A percentile compares a stretch with the other conserved stretches of the same genome.
Conservation (phyloP, 2,888 invertebrate genomes). For the Troides oblongomaculatus region DNA sequence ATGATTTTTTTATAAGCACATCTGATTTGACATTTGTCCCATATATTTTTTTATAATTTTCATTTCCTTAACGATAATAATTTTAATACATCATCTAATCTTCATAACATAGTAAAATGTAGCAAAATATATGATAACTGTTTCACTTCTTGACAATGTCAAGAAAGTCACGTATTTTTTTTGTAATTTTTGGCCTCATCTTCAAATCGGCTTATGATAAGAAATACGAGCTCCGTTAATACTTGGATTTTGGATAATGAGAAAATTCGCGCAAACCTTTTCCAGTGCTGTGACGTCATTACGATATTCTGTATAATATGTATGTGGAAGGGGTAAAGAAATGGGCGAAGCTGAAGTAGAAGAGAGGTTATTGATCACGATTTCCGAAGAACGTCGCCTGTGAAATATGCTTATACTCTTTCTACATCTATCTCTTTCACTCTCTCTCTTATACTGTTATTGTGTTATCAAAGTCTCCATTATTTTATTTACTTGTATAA, state of each 20-base stretch:
- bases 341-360: too few species aligned
- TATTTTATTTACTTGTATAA: too few species aligned
- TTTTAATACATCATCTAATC: constrained; percentile 1
- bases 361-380: too few species aligned
- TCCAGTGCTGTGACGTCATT: neutral
- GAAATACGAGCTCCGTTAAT: neutral
- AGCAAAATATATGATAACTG: constrained; percentile 7
- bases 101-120: constrained; percentile 10
- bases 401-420: too few species aligned
- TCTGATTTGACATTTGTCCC: too few species aligned
- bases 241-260: constrained; percentile 1
- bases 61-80: neutral
- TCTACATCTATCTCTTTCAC: too few species aligned
- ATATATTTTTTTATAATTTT: neutral
- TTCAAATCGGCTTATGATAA: neutral
- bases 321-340: too few species aligned
- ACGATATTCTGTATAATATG: neutral
- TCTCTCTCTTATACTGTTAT: too few species aligned
- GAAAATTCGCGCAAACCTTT: neutral
- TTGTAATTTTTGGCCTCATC: neutral
- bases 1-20: too few species aligned
- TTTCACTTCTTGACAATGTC: neutral
- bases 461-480: too few species aligned
- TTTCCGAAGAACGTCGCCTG: too few species aligned
- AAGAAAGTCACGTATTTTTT: neutral